Evolutionary conservation across 2,888 invertebrate species (phyloP), one percentile per base, ranked within the genome.

Genomic region (Catocala nupta): DNA sequence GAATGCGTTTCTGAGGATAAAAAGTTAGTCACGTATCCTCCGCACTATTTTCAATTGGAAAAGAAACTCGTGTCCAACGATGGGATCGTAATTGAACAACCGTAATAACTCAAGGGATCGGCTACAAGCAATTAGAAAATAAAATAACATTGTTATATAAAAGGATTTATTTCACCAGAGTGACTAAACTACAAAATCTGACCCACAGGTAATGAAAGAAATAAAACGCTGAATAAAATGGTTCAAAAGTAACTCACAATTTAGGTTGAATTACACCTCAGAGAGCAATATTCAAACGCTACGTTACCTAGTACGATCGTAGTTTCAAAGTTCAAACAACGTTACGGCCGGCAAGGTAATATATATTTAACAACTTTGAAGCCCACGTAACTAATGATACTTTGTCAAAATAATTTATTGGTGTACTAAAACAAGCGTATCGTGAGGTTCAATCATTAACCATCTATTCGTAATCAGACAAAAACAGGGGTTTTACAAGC

Each of bases 401-500:
- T 12, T 36, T 50, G 54, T 16, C 8, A 45, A 43, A 56, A 16
- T 48, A 54, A 60, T 47, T 60, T 56, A 60, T 58, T 54, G 54
- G 13, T 36, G 36, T 49, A 57, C 39, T 63, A 47, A 57, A 54
- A 55, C 34, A 58, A 47, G 45, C 39, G 5, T 63, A 16, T 47
- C 63, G 63, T 47, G 61, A 45, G 60, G 59, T 36, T 43, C 36
- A 44, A 58, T 49, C 54, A 59, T 59, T 58, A 50, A 7, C 51
- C 13, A 64, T 59, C 55, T 34, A 63, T 63, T 60, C 13, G 42
- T 49, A 62, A 65, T 68, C 73, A 57, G 49, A 61, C 50, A 36
- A 62, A 64, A 55, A 39, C 62, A 64, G 62, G 60, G 49, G 47
- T 70, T 77, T 71, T 64, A 70, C 63, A 60, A 75, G 67, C 59